A percentile compares a stretch with the other conserved stretches of the same genome.
Evolutionary conservation across 2,797 vertebrate species (phyloP).

Genomic region (Telmatherina bonti): DNA sequence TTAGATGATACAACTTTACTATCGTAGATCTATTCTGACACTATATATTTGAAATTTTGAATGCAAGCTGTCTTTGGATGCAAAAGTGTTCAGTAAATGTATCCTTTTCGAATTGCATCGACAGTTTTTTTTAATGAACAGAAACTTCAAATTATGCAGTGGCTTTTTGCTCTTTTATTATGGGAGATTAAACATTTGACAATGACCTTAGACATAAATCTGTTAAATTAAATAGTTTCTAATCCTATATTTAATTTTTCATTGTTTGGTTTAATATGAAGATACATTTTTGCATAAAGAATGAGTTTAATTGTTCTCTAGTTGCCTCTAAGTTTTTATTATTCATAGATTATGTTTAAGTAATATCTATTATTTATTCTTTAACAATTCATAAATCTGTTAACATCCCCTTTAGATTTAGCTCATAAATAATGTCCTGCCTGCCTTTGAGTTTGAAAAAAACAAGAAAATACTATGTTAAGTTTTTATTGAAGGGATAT

Average conservation of each 20-base stretch:
- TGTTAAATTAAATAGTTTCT: constrained; percentile 4
- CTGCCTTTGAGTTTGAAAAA: neutral
- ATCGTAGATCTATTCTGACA: neutral
- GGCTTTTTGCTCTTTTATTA: neutral
- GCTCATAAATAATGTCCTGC: neutral
- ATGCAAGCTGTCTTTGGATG: neutral
- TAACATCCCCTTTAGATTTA: neutral
- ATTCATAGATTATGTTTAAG: neutral
- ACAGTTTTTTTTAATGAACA: neutral
- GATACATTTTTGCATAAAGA: constrained; percentile 1
- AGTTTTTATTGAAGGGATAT: neutral
- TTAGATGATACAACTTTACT: neutral
- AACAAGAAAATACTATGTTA: neutral
- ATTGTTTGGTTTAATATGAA: neutral
- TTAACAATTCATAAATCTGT: neutral
- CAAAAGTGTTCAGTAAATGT: neutral
- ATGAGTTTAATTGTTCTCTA: neutral
- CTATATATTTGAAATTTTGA: neutral
- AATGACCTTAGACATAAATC: neutral
- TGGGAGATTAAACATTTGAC: neutral
- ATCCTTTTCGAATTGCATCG: neutral
- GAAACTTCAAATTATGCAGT: neutral
- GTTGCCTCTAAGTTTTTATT: neutral
- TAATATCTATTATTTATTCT: constrained; percentile 4
- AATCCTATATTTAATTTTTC: neutral